Evolutionary conservation across 2,888 invertebrate genomes (phyloP), one percentile per base, ranked within the genome.

Genomic region (Ennomos quercinarius): DNA sequence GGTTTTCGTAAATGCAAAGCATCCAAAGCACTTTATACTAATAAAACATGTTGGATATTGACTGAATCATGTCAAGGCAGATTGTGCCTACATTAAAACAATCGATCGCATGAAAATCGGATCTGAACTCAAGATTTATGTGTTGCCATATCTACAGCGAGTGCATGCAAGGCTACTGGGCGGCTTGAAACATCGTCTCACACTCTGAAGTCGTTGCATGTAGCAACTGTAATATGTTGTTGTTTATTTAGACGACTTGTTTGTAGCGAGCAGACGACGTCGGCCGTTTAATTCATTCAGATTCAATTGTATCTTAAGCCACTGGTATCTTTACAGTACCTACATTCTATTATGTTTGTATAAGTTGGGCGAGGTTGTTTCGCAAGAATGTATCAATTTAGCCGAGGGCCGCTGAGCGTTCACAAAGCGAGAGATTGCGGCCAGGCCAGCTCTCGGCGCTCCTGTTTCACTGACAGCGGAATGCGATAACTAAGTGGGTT

Each of bases 311-410:
- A 44, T 49, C 58, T 65, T 73, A 73, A 75, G 68, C 70, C 67
- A 27, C 17, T 37, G 45, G 72, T 72, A 73, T 72, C 71, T 70
- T 74, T 68, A 76, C 77, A 76, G 75, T 81, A 76, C n/a, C n/a
- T n/a, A n/a, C 78, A 78, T 77, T 83, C 77, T 82, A 85, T 87
- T 86, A 64, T 61, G 86, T 85, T 86, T 84, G 78, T 85, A 84
- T 88, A 87, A 87, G 86, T 87, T 88, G 84, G 83, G 84, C 86
- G 86, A 88, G 88, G 87, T 84, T 87, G 83, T 90, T 90, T 89
- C 87, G 88, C 89, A 89, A 89, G 84, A 86, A 86, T 85, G 87
- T 91, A 87, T 89, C 87, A 86, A 86, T 90, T 87, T 86, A 85
- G 85, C 83, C 80, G 84, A 87, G 87, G 85, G 86, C 87, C 82